Conservation (phyloP, 2,113 vertebrate genomes). For the Takifugu flavidus region DNA sequence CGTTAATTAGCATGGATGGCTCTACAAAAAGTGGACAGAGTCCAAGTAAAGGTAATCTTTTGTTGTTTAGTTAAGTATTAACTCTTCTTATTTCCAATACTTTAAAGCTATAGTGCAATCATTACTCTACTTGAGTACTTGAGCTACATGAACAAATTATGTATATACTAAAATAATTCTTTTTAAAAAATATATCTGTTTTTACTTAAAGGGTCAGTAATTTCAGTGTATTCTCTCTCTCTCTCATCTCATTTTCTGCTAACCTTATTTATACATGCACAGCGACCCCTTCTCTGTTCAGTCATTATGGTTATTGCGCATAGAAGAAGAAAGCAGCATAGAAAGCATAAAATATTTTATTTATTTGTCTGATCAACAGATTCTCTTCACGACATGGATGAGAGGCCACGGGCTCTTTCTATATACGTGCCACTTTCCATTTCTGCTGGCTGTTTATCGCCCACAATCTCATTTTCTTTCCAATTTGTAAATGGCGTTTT, state of each 20-base stretch:
- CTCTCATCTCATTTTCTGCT: background rate
- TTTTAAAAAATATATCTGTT: background rate
- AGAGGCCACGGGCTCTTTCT: slow-evolving; percentile 1
- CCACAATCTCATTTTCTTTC: slow-evolving; percentile 11
- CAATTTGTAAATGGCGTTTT: background rate
- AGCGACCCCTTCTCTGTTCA: background rate
- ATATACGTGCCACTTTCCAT: slow-evolving; percentile 6
- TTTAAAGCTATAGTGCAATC: too few relatives aligned
- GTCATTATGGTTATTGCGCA: background rate
- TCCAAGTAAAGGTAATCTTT: too few relatives aligned
- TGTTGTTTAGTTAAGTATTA: too few relatives aligned
- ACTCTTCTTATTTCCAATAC: too few relatives aligned
- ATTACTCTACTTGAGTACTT: too few relatives aligned
- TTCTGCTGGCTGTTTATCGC: slow-evolving; percentile 1
- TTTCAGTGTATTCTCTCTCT: background rate
- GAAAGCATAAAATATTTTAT: slow-evolving; percentile 2
- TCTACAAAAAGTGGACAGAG: too few relatives aligned
- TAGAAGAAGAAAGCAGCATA: background rate
- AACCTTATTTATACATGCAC: background rate
- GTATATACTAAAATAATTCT: too few relatives aligned
- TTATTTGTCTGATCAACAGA: slow-evolving; percentile 12
- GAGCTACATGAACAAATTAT: too few relatives aligned
- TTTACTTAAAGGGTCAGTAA: background rate
- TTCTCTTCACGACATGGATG: slow-evolving; percentile 14
- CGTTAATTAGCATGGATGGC: too few relatives aligned